These are phyloP conservation scores for Nezara viridula DNA, from an alignment of 2,888 invertebrate genomes.

Conservation along the genomic window DNA sequence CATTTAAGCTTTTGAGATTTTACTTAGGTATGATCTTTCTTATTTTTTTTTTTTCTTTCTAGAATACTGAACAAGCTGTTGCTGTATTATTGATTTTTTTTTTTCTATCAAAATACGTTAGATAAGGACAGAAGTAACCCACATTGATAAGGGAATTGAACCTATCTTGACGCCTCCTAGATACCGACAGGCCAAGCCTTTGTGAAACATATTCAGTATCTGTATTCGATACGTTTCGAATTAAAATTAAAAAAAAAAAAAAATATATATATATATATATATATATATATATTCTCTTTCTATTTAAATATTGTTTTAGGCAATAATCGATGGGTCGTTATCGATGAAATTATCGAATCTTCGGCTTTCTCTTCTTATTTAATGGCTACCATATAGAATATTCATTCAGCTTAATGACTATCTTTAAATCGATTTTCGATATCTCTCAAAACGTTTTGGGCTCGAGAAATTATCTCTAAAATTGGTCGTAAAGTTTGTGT, in stretches of 20 bases:
- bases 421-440: constrained; percentile 7
- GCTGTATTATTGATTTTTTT: constrained; percentile 22
- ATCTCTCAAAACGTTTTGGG: neutral
- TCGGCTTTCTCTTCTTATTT: constrained; percentile 5
- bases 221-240: neutral
- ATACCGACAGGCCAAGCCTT: neutral
- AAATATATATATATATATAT: no score
- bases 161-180: constrained; percentile 12
- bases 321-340: neutral
- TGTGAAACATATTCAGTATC: neutral
- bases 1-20: no score
- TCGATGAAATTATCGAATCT: neutral
- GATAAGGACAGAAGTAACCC: constrained; percentile 10
- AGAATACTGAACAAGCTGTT: neutral
- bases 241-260: no score
- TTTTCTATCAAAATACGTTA: constrained; percentile 9
- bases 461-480: neutral
- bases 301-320: neutral
- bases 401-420: neutral
- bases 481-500: neutral
- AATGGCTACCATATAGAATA: neutral
- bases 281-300: neutral
- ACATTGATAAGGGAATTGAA: neutral
- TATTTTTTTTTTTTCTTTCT: no score
- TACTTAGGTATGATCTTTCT: no score